phyloP scores from a whole-genome alignment of 2,888 invertebrate genomes.

The Plebejus melissa region DNA sequence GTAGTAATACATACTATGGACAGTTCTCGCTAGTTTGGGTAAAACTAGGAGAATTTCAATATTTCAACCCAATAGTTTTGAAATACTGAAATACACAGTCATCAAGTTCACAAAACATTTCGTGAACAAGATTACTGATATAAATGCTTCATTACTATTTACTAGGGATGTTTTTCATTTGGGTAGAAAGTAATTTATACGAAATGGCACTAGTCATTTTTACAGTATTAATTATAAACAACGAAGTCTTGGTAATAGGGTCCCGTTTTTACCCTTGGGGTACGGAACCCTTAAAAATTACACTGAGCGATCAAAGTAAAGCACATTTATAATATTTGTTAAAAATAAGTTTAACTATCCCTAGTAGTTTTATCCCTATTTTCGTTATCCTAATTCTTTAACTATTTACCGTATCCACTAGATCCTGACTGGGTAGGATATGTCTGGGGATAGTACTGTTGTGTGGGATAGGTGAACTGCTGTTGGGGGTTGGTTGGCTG shows the following conservation, averaged over 20 bases:
- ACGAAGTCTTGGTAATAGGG: too few species aligned
- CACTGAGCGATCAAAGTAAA: neutral
- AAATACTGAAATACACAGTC: conserved; percentile 43
- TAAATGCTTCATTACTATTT: conserved; percentile 34
- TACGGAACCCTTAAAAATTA: neutral
- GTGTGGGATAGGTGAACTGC: conserved; percentile 13
- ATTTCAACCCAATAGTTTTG: conserved; percentile 3
- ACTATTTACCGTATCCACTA: conserved; percentile 19
- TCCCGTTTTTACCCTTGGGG: too few species aligned
- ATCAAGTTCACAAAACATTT: conserved; percentile 66
- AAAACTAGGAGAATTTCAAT: conserved; percentile 1
- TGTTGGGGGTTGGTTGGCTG: conserved; percentile 28
- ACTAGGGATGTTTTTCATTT: conserved; percentile 27
- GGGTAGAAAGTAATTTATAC: neutral
- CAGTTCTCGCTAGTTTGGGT: conserved; percentile 11
- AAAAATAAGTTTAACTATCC: neutral
- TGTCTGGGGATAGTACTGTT: neutral
- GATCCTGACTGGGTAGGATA: conserved; percentile 9
- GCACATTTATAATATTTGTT: neutral
- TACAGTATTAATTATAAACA: neutral
- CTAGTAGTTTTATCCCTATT: neutral
- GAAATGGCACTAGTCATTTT: neutral
- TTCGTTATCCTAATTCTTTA: neutral
- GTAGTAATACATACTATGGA: conserved; percentile 38
- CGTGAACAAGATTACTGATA: conserved; percentile 64